phyloP scores from a whole-genome alignment of 2,113 vertebrate genomes.

The Xiphias gladius region DNA sequence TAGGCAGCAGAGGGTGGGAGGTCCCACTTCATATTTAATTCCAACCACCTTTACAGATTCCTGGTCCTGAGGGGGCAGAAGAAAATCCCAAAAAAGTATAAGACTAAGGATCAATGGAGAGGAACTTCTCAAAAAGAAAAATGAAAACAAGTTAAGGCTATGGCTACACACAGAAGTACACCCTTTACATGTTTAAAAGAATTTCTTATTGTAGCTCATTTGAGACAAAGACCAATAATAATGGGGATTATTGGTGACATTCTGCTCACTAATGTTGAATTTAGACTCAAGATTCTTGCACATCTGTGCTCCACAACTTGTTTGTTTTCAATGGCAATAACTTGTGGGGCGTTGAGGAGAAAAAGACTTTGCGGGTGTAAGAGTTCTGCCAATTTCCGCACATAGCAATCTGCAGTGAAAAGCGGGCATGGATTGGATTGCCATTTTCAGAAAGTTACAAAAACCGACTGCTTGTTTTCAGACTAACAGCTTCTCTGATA shows the following conservation, averaged over 20 bases:
- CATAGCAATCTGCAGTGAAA: background rate
- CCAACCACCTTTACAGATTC: constrained; percentile 98
- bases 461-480: background rate
- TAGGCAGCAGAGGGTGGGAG: constrained; percentile 96
- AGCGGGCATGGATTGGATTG: background rate
- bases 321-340: background rate
- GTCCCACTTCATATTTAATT: constrained; percentile 97
- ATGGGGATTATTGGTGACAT: background rate
- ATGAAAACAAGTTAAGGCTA: background rate
- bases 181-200: background rate
- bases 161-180: background rate
- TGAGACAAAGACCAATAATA: background rate
- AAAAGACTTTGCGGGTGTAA: background rate
- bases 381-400: background rate
- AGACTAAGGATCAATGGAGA: background rate
- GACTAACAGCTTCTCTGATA: background rate
- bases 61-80: constrained; percentile 89
- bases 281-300: background rate
- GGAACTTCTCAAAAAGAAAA: background rate
- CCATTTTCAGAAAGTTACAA: constrained; percentile 11
- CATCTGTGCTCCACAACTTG: background rate
- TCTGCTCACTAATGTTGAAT: background rate
- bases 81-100: background rate
- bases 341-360: background rate
- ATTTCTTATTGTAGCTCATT: background rate